Evolutionary conservation across 1,140 invertebrate species (phyloP), one percentile per base, ranked within the genome.

Genomic region (Helicorthomorpha holstii): DNA sequence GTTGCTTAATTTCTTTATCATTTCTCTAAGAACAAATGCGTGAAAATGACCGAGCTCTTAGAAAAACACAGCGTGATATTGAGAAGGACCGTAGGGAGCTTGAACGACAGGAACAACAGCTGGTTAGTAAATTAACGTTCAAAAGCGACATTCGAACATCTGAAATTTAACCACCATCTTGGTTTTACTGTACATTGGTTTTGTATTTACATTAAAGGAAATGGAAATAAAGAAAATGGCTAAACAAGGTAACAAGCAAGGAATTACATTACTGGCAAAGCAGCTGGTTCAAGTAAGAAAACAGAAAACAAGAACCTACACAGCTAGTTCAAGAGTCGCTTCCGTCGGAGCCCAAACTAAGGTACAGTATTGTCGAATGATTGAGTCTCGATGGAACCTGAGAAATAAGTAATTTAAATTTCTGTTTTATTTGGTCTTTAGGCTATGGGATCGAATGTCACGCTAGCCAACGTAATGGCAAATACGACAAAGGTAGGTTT

Each of bases 171-270:
- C n/a, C n/a, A n/a, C n/a, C n/a, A n/a, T n/a, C n/a, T n/a, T n/a
- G n/a, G n/a, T n/a, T n/a, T n/a, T n/a, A n/a, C n/a, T n/a, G n/a
- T n/a, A n/a, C n/a, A n/a, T n/a, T n/a, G n/a, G n/a, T n/a, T n/a
- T n/a, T n/a, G n/a, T n/a, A n/a, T n/a, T n/a, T 51, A 53, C 22
- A 54, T 68, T 72, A 12, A 60, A 86, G 81, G 83, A 90, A 75
- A 65, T 78, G 61, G 87, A 93, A 67, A 93, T 93, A 48, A 90
- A 86, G 61, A 85, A 86, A 61, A 74, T 82, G 64, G 90, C 88
- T 21, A 83, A 83, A 63, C 73, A 81, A 64, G 87, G 86, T 16
- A 85, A 93, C 61, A 85, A 83, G 62, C 82, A 88, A 63, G 85
- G 80, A 2, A 82, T 81, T 59, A 77, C 76, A 60, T 73, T 90